Base-by-base conservation (phyloP, 2,888 invertebrate species). In the Heliconius ethilla region DNA sequence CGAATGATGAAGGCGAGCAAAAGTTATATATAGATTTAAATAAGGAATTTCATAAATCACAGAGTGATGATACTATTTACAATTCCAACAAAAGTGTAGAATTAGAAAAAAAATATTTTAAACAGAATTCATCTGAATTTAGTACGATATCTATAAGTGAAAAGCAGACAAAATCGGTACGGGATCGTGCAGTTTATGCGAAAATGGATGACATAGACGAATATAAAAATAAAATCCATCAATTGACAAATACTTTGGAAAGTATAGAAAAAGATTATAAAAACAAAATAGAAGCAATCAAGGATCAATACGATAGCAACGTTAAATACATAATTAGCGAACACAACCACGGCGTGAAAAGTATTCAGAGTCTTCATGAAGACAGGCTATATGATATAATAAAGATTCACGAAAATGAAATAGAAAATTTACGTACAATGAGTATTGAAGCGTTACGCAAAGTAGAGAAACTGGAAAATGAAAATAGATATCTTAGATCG, bases 311-410 rank as follows among this genome's bases (percentile, higher is more conserved):
- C 81, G 95, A 95, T 59, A 90, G 86, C 81, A 94, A 95, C 75
- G 92, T 95, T 70, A 94, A 94, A 83, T 93, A 89, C 80, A 90
- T 95, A 76, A 88, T 95, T 37, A 94, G 93, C 77, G 93, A 95
- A 83, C 95, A 95, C 82, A 94, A 95, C 83, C 91, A 92, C 80
- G 95, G 95, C n/a, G 94, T 96, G 6, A 91, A 90, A 81, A 94
- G 91, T 82, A 90, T 95, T 83, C 95, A 95, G 86, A 89, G 87
- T 80, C 89, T 95, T 51, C 95, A 95, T 59, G 95, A 95, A 84
- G 94, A 95, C 82, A 89, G 92, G 1, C 82, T 95, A 29, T 88
- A 91, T 76, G 94, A 95, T 69, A 87, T 95, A 65, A 89, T 91
- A 69, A 91, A 90, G 79, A 89, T 90, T 67, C 94, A 95, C 82